A percentile compares a stretch with the other conserved stretches of the same genome.
phyloP scores from a whole-genome alignment of 1,140 invertebrate genomes.

The Ditylenchus dipsaci region DNA sequence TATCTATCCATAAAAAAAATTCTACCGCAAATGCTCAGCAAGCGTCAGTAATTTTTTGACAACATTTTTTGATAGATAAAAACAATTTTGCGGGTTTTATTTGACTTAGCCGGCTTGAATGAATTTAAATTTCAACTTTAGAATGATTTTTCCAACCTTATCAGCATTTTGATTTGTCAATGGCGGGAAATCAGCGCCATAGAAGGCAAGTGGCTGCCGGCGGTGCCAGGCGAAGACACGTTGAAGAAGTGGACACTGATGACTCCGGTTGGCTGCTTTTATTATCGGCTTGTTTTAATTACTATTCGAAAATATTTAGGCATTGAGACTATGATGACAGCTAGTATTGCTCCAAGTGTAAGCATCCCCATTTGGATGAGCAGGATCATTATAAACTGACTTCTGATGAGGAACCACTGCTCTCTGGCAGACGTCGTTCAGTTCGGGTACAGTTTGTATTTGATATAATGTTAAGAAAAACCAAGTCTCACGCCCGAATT shows the following conservation, averaged over 20 bases:
- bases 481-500: too few species aligned
- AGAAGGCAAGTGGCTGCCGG: too few species aligned
- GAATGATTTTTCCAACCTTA: too few species aligned
- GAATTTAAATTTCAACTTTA: too few species aligned
- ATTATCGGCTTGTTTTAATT: background rate
- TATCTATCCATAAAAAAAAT: too few species aligned
- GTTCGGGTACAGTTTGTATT: background rate
- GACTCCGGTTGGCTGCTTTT: background rate
- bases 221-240: background rate
- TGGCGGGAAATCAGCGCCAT: too few species aligned
- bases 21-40: too few species aligned
- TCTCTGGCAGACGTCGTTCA: background rate
- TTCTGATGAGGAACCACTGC: background rate
- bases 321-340: background rate
- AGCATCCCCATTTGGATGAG: background rate
- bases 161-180: too few species aligned
- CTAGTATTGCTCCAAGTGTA: background rate
- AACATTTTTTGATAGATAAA: too few species aligned
- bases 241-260: background rate
- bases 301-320: background rate
- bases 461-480: background rate
- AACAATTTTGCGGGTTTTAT: too few species aligned
- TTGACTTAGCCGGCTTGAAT: too few species aligned
- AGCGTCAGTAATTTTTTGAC: too few species aligned
- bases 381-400: background rate